These are phyloP conservation scores for Gymnoscopelus microlampas DNA, from an alignment of 2,797 vertebrate genomes.

Conservation along the genomic window DNA sequence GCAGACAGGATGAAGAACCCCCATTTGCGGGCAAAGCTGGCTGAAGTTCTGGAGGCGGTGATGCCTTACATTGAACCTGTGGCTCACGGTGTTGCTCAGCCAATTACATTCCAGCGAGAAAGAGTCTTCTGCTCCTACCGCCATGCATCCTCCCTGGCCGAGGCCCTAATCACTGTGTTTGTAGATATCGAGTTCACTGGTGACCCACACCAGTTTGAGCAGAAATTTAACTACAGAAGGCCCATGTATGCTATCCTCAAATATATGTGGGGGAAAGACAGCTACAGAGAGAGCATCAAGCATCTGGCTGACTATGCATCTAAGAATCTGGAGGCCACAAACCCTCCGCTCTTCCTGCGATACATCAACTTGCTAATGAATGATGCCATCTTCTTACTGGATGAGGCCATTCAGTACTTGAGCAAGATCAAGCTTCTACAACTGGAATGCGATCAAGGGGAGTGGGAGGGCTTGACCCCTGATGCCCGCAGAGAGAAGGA, in stretches of 20 bases:
- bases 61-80: conserved; percentile 95
- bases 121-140: conserved; percentile 91
- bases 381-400: conserved; percentile 94
- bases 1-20: conserved; percentile 96
- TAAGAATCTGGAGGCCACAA: conserved; percentile 97
- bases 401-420: conserved; percentile 99
- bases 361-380: conserved; percentile 98
- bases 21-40: conserved; percentile 94
- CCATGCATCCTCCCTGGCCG: conserved; percentile 89
- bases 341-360: conserved; percentile 93
- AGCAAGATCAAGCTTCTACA: conserved; percentile 99
- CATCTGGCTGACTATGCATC: conserved; percentile 92
- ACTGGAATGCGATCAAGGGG: conserved; percentile 93
- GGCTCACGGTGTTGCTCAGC: conserved; percentile 81
- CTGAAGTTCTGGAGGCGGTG: conserved; percentile 95
- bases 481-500: conserved; percentile 95
- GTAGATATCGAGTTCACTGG: conserved; percentile 99
- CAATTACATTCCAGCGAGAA: conserved; percentile 91
- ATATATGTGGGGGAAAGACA: conserved; percentile 95
- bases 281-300: conserved; percentile 94
- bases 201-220: conserved; percentile 98
- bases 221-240: conserved; percentile 98
- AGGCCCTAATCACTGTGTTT: conserved; percentile 96
- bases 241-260: conserved; percentile 98
- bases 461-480: conserved; percentile 90